Evolutionary conservation across 1,140 invertebrate genomes (phyloP).

Genomic region (Chrysopa pallens): DNA sequence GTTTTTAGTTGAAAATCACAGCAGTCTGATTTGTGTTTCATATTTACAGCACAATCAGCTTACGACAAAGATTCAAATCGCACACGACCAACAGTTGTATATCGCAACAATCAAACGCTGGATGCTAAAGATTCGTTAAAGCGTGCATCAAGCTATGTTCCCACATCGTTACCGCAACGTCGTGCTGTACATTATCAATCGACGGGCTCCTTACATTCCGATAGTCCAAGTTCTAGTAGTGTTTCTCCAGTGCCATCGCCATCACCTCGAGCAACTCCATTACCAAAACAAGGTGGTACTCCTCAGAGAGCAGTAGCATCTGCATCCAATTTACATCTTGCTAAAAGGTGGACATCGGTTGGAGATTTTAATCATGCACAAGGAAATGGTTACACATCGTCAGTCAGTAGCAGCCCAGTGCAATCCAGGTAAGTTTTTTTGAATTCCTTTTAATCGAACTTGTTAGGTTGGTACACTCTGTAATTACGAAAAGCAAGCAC

Average conservation of each 20-base stretch:
- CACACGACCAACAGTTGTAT: neutral
- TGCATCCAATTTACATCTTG: slow-evolving; percentile 25
- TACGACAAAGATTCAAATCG: neutral
- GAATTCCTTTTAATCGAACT: neutral
- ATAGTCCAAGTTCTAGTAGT: slow-evolving; percentile 65
- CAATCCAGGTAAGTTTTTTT: slow-evolving; percentile 29
- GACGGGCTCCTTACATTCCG: slow-evolving; percentile 67
- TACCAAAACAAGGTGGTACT: slow-evolving; percentile 24
- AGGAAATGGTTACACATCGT: slow-evolving; percentile 14
- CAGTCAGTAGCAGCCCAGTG: slow-evolving; percentile 24
- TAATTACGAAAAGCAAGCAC: too few species aligned
- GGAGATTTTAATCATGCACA: slow-evolving; percentile 42
- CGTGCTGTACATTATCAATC: slow-evolving; percentile 66
- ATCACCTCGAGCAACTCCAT: slow-evolving; percentile 53
- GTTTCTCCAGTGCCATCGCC: slow-evolving; percentile 67
- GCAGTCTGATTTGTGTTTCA: too few species aligned
- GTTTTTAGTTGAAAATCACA: too few species aligned
- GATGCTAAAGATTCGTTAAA: neutral
- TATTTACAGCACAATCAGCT: too few species aligned
- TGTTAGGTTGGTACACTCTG: slow-evolving; percentile 2
- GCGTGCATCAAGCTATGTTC: neutral
- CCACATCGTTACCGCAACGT: slow-evolving; percentile 22
- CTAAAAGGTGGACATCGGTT: slow-evolving; percentile 69
- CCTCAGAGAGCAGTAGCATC: slow-evolving; percentile 19
- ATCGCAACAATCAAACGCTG: neutral